These are phyloP conservation scores for Apoda limacodes DNA, from an alignment of 2,888 invertebrate species.

Conservation along the genomic window DNA sequence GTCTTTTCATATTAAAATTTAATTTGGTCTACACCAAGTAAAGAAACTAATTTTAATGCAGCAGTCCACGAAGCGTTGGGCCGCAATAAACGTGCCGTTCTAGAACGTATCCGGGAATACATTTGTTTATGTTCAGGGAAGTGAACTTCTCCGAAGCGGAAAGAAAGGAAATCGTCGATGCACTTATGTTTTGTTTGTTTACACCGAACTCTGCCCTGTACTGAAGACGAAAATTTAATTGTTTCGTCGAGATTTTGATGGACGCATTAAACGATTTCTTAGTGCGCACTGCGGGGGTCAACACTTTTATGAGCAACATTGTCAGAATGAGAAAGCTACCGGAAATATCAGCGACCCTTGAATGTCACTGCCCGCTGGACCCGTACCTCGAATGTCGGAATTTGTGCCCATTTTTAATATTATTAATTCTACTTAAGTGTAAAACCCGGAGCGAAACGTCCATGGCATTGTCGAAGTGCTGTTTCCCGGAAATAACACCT, in stretches of 20 bases:
- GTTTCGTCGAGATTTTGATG: no score
- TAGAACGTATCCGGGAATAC: constrained; percentile 12
- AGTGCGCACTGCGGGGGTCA: background rate
- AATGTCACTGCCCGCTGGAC: constrained; percentile 31
- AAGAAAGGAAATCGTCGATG: constrained; percentile 40
- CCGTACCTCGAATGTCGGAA: constrained; percentile 27
- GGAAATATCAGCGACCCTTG: constrained; percentile 28
- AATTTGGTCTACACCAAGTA: constrained; percentile 3
- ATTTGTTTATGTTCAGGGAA: constrained; percentile 37
- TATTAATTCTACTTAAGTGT: no score
- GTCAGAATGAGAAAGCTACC: no score
- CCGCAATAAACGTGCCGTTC: constrained; percentile 6
- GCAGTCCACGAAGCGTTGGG: no score
- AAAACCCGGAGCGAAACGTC: constrained; percentile 24
- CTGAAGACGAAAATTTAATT: no score
- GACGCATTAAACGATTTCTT: no score
- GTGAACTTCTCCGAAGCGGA: constrained; percentile 36
- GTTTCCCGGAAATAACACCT: constrained; percentile 45
- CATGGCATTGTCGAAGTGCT: constrained; percentile 17
- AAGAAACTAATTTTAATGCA: no score
- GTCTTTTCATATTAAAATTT: constrained; percentile 4
- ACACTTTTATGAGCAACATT: no score
- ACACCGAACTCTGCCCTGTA: no score
- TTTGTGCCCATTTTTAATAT: constrained; percentile 19
- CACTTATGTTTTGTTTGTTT: constrained; percentile 33